phyloP scores from a whole-genome alignment of 2,113 vertebrate species.

The Peromyscus californicus region DNA sequence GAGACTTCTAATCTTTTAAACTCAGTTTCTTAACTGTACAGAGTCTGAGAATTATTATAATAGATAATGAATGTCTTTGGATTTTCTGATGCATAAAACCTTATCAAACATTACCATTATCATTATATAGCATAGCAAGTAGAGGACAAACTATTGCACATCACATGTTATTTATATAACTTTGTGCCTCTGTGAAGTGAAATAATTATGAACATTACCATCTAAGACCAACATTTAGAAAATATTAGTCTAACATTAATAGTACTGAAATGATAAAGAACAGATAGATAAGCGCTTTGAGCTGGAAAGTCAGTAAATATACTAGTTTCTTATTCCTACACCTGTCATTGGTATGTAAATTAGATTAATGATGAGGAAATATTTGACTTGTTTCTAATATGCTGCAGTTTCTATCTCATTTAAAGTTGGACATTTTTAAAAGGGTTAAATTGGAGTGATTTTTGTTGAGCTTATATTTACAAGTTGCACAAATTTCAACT shows the following conservation, averaged over 20 bases:
- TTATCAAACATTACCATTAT: neutral
- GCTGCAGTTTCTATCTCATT: neutral
- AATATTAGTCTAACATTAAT: neutral
- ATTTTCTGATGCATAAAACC: neutral
- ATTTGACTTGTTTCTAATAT: neutral
- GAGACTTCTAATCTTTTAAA: neutral
- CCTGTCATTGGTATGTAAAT: neutral
- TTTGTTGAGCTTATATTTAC: neutral
- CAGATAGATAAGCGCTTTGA: neutral
- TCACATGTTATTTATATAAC: neutral
- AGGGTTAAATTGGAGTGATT: neutral
- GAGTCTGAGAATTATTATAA: neutral
- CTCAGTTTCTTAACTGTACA: neutral
- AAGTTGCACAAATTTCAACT: neutral
- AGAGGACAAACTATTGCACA: neutral
- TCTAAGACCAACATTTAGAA: neutral
- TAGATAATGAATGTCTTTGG: neutral
- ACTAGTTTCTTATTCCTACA: neutral
- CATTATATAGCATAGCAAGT: neutral
- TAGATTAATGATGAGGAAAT: neutral
- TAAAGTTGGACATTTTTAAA: neutral
- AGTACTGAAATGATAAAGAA: neutral
- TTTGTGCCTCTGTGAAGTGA: neutral
- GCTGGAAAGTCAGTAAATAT: neutral
- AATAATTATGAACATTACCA: neutral